These are phyloP conservation scores for Mesopsocus fuscifrons DNA, from an alignment of 2,888 invertebrate species.

Conservation along the genomic window DNA sequence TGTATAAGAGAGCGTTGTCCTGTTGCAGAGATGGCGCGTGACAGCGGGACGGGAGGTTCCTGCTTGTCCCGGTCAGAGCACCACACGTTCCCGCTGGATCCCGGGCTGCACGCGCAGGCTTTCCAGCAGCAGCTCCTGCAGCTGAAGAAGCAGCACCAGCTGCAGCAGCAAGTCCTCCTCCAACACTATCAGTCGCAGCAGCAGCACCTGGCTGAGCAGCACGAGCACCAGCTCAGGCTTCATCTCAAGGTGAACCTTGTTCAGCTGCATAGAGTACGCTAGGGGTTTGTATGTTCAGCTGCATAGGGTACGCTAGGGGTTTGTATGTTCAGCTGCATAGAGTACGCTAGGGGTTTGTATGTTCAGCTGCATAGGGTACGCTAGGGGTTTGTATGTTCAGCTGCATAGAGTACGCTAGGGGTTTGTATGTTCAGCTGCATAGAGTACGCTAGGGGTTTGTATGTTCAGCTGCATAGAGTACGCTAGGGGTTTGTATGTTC, in stretches of 20 bases:
- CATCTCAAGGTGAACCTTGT: constrained; percentile 54
- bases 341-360: no score
- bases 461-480: no score
- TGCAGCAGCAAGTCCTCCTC: constrained; percentile 77
- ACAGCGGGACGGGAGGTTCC: constrained; percentile 26
- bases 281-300: no score
- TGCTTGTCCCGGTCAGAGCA: constrained; percentile 26
- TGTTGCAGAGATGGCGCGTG: constrained; percentile 28
- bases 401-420: no score
- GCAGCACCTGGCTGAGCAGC: constrained; percentile 75
- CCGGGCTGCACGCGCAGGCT: constrained; percentile 35
- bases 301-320: no score
- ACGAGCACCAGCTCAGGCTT: constrained; percentile 75
- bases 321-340: no score
- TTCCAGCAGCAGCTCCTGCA: constrained; percentile 52
- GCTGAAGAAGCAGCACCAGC: constrained; percentile 84
- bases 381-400: no score
- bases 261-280: background rate
- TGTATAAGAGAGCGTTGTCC: no score
- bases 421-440: no score
- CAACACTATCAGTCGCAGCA: constrained; percentile 85
- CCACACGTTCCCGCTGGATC: constrained; percentile 26
- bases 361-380: no score
- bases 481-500: no score
- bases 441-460: no score